Evolutionary conservation across 2,797 vertebrate genomes (phyloP).

Genomic region (Sphaeramia orbicularis): DNA sequence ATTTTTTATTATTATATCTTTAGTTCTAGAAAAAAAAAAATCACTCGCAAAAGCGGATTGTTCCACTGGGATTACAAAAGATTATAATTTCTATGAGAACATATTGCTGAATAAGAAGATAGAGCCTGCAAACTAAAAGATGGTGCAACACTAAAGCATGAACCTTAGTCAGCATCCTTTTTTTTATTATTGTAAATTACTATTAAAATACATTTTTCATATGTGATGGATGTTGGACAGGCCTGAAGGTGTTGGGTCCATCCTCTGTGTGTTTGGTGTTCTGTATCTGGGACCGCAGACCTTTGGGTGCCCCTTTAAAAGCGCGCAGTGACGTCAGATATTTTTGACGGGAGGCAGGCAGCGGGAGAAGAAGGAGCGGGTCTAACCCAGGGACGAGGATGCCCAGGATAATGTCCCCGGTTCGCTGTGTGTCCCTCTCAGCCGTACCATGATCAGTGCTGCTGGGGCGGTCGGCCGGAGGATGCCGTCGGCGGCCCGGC

Average conservation of each 20-base stretch:
- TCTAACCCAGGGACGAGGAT: constrained; percentile 57
- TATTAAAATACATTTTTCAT: no score
- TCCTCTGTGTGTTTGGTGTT: neutral
- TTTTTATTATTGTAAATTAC: no score
- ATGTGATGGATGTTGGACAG: no score
- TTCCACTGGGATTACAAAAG: neutral
- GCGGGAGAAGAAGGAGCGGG: constrained; percentile 63
- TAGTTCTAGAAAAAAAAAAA: no score
- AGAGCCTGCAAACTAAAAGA: neutral
- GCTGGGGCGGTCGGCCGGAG: constrained; percentile 71
- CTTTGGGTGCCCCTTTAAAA: constrained; percentile 79
- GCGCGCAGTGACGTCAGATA: constrained; percentile 80
- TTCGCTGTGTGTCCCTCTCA: constrained; percentile 13
- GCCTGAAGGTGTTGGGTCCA: no score
- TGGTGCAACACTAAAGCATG: no score
- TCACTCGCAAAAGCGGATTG: neutral
- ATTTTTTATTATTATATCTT: no score
- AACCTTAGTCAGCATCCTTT: no score
- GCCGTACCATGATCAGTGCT: constrained; percentile 70
- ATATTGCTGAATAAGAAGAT: neutral
- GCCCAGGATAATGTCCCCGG: constrained; percentile 60
- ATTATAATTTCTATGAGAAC: neutral
- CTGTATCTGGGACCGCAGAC: neutral
- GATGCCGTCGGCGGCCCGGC: constrained; percentile 78
- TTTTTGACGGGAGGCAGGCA: constrained; percentile 65